A percentile compares a stretch with the other conserved stretches of the same genome.
These are phyloP conservation scores for Globia sparganii DNA, from an alignment of 2,888 invertebrate species.

Conservation along the genomic window DNA sequence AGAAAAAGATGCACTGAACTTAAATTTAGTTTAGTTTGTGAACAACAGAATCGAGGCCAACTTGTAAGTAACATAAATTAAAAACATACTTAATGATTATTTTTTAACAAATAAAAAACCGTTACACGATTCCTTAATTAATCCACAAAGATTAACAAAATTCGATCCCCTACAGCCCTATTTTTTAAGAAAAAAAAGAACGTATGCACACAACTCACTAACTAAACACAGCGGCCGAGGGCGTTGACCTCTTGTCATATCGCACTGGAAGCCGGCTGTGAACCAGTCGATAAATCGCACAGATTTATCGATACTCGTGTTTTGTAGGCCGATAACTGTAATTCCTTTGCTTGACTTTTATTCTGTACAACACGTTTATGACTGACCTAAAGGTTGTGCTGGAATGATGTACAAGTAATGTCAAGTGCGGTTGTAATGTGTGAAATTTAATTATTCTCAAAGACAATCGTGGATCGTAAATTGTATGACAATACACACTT, in stretches of 20 bases:
- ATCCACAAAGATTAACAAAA: slow-evolving; percentile 37
- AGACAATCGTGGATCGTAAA: slow-evolving; percentile 13
- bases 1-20: too few species aligned
- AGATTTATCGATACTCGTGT: slow-evolving; percentile 70
- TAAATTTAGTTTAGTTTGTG: too few species aligned
- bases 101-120: background rate
- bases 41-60: too few species aligned
- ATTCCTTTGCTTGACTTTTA: slow-evolving; percentile 58
- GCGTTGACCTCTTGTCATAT: slow-evolving; percentile 83
- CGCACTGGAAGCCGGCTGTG: slow-evolving; percentile 78
- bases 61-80: too few species aligned
- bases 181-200: slow-evolving; percentile 70
- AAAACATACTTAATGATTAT: too few species aligned
- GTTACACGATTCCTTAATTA: background rate
- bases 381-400: slow-evolving; percentile 16
- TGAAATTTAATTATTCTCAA: slow-evolving; percentile 29
- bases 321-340: slow-evolving; percentile 66
- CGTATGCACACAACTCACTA: slow-evolving; percentile 78
- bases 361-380: slow-evolving; percentile 52
- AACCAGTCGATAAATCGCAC: slow-evolving; percentile 66
- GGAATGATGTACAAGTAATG: slow-evolving; percentile 14
- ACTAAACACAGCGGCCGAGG: slow-evolving; percentile 69
- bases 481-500: slow-evolving; percentile 28
- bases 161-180: slow-evolving; percentile 58
- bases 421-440: slow-evolving; percentile 14